Conservation (phyloP, 2,113 vertebrate species). For the Halcyon senegalensis region DNA sequence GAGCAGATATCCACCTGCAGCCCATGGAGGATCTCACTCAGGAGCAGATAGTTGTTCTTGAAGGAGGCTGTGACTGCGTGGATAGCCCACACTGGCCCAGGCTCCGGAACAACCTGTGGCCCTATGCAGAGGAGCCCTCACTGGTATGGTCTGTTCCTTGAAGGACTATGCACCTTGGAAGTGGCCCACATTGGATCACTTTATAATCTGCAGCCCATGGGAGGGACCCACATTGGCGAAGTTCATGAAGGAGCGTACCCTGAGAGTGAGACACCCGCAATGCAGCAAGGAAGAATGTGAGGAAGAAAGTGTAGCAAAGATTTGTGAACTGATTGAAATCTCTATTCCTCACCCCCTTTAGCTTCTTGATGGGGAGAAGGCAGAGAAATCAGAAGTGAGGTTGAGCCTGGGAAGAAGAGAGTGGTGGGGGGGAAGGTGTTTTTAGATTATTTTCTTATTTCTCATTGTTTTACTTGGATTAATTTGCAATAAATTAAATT, state of each 20-base stretch:
- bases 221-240: background rate
- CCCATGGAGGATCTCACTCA: background rate
- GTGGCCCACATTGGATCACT: background rate
- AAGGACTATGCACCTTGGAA: background rate
- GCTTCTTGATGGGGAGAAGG: background rate
- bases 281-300: background rate
- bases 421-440: accelerated
- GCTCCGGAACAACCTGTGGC: background rate
- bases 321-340: background rate
- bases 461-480: background rate
- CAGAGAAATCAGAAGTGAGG: background rate
- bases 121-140: background rate
- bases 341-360: background rate
- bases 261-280: accelerated
- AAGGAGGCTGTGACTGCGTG: too few species aligned
- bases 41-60: too few species aligned
- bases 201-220: background rate
- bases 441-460: background rate
- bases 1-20: background rate
- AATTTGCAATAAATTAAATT: background rate
- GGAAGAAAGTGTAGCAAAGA: background rate
- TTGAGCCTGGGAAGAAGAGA: background rate
- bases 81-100: background rate
- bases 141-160: background rate
- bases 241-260: accelerated